These are phyloP conservation scores for Nasonia oneida DNA, from an alignment of 2,888 invertebrate species.

Conservation along the genomic window DNA sequence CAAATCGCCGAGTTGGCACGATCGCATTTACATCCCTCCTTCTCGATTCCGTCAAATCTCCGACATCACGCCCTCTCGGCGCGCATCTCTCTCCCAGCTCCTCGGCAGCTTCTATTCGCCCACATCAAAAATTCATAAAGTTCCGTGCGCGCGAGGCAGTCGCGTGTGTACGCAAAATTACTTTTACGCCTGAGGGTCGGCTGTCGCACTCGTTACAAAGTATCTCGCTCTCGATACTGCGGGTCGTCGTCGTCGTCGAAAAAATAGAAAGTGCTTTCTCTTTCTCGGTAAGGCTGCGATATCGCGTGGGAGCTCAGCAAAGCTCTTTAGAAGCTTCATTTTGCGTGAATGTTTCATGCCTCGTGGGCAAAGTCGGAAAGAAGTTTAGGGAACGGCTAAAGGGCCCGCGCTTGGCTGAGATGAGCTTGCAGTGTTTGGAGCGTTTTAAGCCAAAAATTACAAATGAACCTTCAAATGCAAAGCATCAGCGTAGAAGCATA, in stretches of 20 bases:
- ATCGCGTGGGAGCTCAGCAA: background rate
- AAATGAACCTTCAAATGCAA: background rate
- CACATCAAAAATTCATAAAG: conserved; percentile 59
- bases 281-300: background rate
- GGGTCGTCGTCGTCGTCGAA: background rate
- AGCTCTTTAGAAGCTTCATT: conserved; percentile 7
- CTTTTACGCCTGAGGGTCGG: conserved; percentile 50
- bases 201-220: conserved; percentile 40
- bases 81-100: background rate
- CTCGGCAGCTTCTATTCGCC: background rate
- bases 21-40: conserved; percentile 9
- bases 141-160: conserved; percentile 14
- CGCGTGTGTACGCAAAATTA: conserved; percentile 43
- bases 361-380: conserved; percentile 19
- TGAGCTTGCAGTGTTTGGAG: background rate
- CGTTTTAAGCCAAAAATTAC: background rate
- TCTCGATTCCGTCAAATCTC: conserved; percentile 43
- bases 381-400: conserved; percentile 1
- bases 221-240: conserved; percentile 9
- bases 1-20: background rate
- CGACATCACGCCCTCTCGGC: background rate
- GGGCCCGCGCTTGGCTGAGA: background rate
- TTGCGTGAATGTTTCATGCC: conserved; percentile 40
- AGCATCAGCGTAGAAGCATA: background rate
- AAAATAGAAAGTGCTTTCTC: conserved; percentile 47